Evolutionary conservation across 2,113 vertebrate genomes (phyloP), one percentile per base, ranked within the genome.

Genomic region (Ophiodon elongatus): DNA sequence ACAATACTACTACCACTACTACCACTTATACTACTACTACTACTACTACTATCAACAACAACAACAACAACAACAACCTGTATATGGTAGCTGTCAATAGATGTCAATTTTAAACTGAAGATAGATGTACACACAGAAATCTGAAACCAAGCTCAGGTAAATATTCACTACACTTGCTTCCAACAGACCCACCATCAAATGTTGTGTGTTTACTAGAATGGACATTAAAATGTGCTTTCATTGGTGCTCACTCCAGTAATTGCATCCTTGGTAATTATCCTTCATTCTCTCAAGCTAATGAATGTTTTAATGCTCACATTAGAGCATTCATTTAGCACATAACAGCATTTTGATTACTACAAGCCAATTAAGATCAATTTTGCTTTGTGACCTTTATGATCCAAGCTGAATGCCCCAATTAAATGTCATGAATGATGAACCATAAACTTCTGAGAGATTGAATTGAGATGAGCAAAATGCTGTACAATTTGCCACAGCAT

Each of bases 291-390:
- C 86, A 85, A 91, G 86, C 89, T 95, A 95, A 95, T 94, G 91
- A 95, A 89, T 90, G 93, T 94, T 93, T 93, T 94, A 94, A 95
- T 92, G 91, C 92, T 90, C 93, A 89, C 94, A 94, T 96, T 93
- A 93, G 91, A 91, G 88, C 92, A 92, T 92, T 93, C 92, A 93
- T 95, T 95, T 92, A 92, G 91, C 90, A 91, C 91, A 94, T 94
- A 95, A 95, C 93, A 93, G 93, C 93, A 90, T 93, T 95, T 94
- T 94, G 93, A 95, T 95, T 94, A 94, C 94, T 91, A 92, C 88
- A 91, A 93, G 91, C 90, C 95, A 94, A 94, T 95, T 95, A 94
- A 95, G 92, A 93, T 92, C 91, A 91, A 92, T 93, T 94, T 94
- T 92, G 85, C 89, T 83, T 76, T 87, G 92, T 95, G 94, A 94